Evolutionary conservation across 2,888 invertebrate genomes (phyloP), one percentile per base, ranked within the genome.

Genomic region (Platycheirus albimanus): DNA sequence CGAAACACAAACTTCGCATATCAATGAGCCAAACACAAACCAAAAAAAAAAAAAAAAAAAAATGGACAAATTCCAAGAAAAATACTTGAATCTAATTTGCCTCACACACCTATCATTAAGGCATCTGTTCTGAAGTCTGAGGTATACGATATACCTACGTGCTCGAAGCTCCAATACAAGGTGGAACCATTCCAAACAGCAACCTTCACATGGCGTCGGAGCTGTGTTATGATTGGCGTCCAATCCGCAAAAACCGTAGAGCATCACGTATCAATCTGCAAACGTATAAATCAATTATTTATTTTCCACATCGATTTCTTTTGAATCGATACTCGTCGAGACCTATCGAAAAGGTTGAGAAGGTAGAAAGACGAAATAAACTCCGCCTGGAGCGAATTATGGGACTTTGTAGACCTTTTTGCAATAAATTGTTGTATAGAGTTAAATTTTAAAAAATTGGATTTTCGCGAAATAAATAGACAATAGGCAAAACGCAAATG

Each of bases 201-300:
- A 43, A 47, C 47, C 17, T 13, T 30, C 19, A 38, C 30, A 58
- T 75, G 38, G 52, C 58, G n/a, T 52, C 30, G 41, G 33, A 36
- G 15, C 15, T 28, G 13, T 15, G 30, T 30, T 56, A 20, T 80
- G 69, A 66, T 66, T 76, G 66, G 64, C 51, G 74, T 76, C 45
- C 58, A 52, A 61, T 45, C 52, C 56, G 30, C 45, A 45, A 64
- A 43, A 51, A 15, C 36, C 67, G 33, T 45, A 64, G 51, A 71
- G 77, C 66, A 78, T 84, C 85, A 81, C 85, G 85, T 85, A 85
- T 85, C 85, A 85, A 85, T 85, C 85, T 85, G 84, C 67, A 64
- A 85, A 81, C 70, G 85, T 81, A 85, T 85, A 85, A 85, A 85
- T 85, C 85, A 85, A 85, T 85, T 72, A 79, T 81, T 78, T 72